Conservation (phyloP, 2,113 vertebrate genomes). For the Ctenomys sociabilis region DNA sequence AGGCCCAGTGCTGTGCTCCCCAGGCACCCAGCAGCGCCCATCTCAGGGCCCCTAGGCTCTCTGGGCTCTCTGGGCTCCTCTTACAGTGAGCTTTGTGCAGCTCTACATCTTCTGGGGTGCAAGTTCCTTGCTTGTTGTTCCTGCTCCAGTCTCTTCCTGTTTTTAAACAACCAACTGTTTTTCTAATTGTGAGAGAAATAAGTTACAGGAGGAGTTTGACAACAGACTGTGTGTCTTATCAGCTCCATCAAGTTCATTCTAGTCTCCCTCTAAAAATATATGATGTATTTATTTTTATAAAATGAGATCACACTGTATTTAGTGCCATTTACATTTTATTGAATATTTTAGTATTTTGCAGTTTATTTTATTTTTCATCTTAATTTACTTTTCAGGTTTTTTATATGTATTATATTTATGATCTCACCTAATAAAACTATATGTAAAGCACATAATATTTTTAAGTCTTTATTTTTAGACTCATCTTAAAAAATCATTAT, state of each 20-base stretch:
- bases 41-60: neutral
- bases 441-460: neutral
- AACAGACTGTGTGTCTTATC: neutral
- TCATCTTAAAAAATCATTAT: neutral
- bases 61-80: neutral
- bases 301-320: neutral
- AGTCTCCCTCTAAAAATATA: slow-evolving; percentile 18
- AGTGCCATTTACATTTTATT: neutral
- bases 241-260: neutral
- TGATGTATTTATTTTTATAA: neutral
- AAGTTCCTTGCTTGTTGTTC: neutral
- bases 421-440: neutral
- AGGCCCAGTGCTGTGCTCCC: neutral
- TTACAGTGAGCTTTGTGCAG: neutral
- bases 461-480: neutral
- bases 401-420: slow-evolving; percentile 12
- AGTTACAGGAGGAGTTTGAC: neutral
- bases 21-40: neutral
- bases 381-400: neutral
- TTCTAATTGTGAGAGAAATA: neutral
- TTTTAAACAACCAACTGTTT: neutral
- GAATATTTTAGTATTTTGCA: neutral
- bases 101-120: neutral
- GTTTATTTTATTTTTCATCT: neutral
- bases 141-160: neutral